Evolutionary conservation across 35 echinoderm and acorn worm genomes (phyloP), one percentile per base, ranked within the genome.

Genomic region (Apostichopus californicus): DNA sequence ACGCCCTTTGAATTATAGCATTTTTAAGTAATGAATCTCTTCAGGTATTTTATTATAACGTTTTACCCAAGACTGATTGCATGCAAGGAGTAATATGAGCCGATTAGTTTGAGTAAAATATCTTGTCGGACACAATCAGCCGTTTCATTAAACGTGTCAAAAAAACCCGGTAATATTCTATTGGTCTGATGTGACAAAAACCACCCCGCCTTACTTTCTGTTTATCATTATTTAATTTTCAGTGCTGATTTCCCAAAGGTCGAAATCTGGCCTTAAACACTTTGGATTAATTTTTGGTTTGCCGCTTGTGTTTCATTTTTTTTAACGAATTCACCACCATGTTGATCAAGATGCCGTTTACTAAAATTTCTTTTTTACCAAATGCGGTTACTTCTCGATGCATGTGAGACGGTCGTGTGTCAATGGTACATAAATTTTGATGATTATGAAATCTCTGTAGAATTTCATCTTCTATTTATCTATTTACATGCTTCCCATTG

Each of bases 111-210:
- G 1, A 22, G 77, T 79, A 79, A 79, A 79, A 79, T 22, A 79
- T 79, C 21, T 79, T 22, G 12, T 79, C 77, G 77, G 77, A 13
- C 77, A 79, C 12, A 22, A 79, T 79, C 77, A 79, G 77, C 77
- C 77, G 77, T 79, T 79, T 79, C 21, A 79, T 18, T 79, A 79
- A 79, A 79, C 77, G 77, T 79, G 77, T 79, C 21, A 79, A 79
- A 79, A 79, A 79, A 34, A 34, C 1, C 28, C 28, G 28, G 28
- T 34, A 34, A 34, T 34, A 34, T 34, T 79, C 77, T 79, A 22
- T 79, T 22, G 12, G 12, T 79, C 12, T 79, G 13, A 79, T 34
- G 77, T 22, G 77, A 79, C 13, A 18, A 79, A 18, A 79, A 79
- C 77, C 77, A 79, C 12, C 77, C 77, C 13, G 12, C 21, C 77